A percentile compares a stretch with the other conserved stretches of the same genome.
Evolutionary conservation across 2,797 vertebrate genomes (phyloP).

Genomic region (Rhadinocentrus ornatus): DNA sequence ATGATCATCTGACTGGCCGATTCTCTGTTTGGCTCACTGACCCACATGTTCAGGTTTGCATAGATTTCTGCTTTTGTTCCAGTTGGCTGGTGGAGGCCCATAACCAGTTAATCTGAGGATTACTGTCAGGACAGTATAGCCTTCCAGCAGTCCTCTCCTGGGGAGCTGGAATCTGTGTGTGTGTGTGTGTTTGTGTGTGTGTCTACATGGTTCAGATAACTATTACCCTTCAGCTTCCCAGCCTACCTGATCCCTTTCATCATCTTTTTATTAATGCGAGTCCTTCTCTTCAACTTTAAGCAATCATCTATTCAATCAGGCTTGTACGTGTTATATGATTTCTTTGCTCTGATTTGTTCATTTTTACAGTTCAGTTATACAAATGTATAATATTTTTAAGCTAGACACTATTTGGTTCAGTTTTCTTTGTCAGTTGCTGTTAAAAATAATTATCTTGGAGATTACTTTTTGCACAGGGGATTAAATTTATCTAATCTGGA

Average conservation of each 20-base stretch:
- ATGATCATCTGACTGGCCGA: conserved; percentile 5
- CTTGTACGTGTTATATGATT: not conserved
- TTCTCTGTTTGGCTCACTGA: conserved; percentile 25
- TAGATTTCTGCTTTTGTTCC: conserved; percentile 40
- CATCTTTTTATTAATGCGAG: conserved; percentile 19
- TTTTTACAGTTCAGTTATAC: not conserved
- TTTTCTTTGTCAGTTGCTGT: not conserved
- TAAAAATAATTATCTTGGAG: not conserved
- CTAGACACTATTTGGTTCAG: not conserved
- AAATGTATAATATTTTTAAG: too few relatives aligned
- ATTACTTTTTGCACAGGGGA: not conserved
- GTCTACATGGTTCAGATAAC: conserved; percentile 23
- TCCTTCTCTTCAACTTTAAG: not conserved
- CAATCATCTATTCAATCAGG: not conserved
- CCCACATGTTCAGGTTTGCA: conserved; percentile 38
- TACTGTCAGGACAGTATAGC: conserved; percentile 74
- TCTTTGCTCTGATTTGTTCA: not conserved
- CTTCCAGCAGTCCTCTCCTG: conserved; percentile 53
- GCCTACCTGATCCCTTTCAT: conserved; percentile 29
- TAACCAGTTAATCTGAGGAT: conserved; percentile 76
- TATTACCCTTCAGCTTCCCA: conserved; percentile 19
- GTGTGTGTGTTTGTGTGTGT: conserved; percentile 34
- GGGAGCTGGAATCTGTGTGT: conserved; percentile 62
- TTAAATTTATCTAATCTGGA: not conserved
- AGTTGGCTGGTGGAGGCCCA: conserved; percentile 50